These are phyloP conservation scores for Ariopsis seemanni DNA, from an alignment of 2,113 vertebrate species.

Conservation along the genomic window DNA sequence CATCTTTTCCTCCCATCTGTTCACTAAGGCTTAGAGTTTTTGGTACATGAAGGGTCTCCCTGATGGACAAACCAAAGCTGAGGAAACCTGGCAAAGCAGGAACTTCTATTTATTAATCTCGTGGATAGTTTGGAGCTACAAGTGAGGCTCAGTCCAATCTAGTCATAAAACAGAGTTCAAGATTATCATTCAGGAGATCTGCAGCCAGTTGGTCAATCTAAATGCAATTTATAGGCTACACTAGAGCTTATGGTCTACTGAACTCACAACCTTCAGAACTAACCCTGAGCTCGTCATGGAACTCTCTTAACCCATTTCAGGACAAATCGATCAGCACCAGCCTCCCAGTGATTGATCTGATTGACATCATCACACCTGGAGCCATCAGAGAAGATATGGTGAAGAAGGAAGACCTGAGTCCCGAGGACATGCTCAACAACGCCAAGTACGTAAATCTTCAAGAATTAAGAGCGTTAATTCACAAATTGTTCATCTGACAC, in stretches of 20 bases:
- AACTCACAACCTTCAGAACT: not conserved
- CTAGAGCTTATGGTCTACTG: not conserved
- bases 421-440: conserved; percentile 79
- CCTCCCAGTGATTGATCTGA: conserved; percentile 92
- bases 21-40: not conserved
- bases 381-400: conserved; percentile 87
- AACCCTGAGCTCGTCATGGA: not conserved
- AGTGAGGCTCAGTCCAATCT: not conserved
- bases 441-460: conserved; percentile 75
- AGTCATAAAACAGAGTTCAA: not conserved
- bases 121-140: not conserved
- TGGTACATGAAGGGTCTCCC: not conserved
- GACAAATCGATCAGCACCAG: conserved; percentile 92
- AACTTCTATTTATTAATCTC: no score
- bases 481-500: conserved; percentile 13
- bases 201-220: not conserved
- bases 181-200: not conserved
- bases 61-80: not conserved
- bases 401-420: conserved; percentile 74
- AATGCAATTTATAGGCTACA: not conserved
- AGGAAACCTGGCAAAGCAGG: not conserved
- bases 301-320: conserved; percentile 62
- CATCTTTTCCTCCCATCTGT: not conserved
- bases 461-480: conserved; percentile 7
- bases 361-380: conserved; percentile 87